Conservation (phyloP, 2,113 vertebrate species). For the Morone saxatilis region DNA sequence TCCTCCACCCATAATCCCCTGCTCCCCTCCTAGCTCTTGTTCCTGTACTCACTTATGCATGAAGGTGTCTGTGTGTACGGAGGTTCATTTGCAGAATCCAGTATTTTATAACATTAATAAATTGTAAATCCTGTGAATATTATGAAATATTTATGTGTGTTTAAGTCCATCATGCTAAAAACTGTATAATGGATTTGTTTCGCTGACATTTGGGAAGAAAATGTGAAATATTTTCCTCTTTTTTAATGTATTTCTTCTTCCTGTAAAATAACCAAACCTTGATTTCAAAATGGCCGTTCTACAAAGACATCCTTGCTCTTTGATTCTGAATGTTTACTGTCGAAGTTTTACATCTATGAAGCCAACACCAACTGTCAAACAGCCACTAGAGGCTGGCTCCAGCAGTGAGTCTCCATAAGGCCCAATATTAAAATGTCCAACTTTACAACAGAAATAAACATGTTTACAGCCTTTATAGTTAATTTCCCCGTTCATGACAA, state of each 20-base stretch:
- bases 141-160: too few species aligned
- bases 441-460: too few species aligned
- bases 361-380: too few species aligned
- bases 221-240: too few species aligned
- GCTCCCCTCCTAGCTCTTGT: conserved; percentile 8
- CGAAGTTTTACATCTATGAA: neutral
- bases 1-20: conserved; percentile 63
- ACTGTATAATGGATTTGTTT: neutral
- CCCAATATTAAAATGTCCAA: too few species aligned
- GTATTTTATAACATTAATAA: neutral
- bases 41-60: neutral
- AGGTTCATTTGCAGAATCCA: neutral
- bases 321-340: neutral
- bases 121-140: neutral
- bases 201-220: neutral
- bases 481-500: too few species aligned
- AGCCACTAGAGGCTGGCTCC: too few species aligned
- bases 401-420: too few species aligned
- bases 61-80: neutral
- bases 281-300: too few species aligned
- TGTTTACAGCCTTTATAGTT: too few species aligned
- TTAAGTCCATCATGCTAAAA: too few species aligned
- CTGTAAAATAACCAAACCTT: neutral
- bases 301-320: too few species aligned
- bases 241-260: neutral